Percentiles rank a stretch among this genome's conserved stretches.
phyloP scores from a whole-genome alignment of 2,797 vertebrate genomes.

The Bovichtus diacanthus region DNA sequence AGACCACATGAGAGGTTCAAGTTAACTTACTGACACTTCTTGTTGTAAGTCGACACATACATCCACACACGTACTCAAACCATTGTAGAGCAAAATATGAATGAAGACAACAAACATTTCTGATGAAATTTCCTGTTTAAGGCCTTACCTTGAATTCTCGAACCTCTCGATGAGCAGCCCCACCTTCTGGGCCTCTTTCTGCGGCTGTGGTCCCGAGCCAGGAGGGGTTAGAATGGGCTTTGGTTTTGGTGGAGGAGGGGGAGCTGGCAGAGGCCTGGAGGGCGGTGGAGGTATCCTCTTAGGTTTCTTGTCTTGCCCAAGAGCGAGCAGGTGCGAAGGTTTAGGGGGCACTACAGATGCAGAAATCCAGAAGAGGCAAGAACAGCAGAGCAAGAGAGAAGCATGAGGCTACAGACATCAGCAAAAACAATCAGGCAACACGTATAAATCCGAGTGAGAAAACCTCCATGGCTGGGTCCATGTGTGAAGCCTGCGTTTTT shows the following conservation, averaged over 20 bases:
- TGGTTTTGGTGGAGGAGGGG: slow-evolving; percentile 83
- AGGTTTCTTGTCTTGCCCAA: slow-evolving; percentile 86
- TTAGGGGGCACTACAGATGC: slow-evolving; percentile 89
- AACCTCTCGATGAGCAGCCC: slow-evolving; percentile 88
- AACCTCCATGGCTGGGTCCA: slow-evolving; percentile 70
- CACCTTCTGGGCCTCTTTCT: slow-evolving; percentile 83
- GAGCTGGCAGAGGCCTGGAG: slow-evolving; percentile 85
- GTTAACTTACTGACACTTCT: neutral
- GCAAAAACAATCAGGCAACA: slow-evolving; percentile 49
- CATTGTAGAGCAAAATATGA: neutral
- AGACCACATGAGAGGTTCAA: neutral
- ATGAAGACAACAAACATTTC: neutral
- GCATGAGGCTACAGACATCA: slow-evolving; percentile 35
- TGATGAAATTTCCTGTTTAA: neutral
- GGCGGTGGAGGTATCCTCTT: slow-evolving; percentile 87
- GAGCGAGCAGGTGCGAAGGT: slow-evolving; percentile 87
- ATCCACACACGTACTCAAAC: neutral
- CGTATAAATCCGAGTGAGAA: slow-evolving; percentile 63
- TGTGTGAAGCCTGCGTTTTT: slow-evolving; percentile 4
- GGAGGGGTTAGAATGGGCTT: slow-evolving; percentile 74
- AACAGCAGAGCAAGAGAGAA: slow-evolving; percentile 44
- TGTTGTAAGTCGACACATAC: neutral
- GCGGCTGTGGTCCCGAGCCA: slow-evolving; percentile 64
- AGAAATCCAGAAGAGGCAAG: slow-evolving; percentile 38
- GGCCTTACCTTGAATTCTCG: slow-evolving; percentile 87